Conservation (phyloP, 2,113 vertebrate species). For the Microcebus ravelobensis region DNA sequence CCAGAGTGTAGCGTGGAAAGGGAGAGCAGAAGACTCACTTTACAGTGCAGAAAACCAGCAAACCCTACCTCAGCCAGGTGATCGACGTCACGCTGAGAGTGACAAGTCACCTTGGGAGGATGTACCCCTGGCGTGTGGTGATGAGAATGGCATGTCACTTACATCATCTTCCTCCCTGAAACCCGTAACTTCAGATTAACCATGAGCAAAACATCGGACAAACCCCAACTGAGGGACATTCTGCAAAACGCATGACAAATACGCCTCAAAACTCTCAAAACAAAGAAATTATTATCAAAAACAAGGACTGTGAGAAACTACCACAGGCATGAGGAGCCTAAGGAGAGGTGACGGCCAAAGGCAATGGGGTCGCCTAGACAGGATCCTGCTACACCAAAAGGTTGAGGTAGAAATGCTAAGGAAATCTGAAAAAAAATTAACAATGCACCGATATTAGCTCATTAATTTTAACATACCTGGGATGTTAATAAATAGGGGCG, state of each 20-base stretch:
- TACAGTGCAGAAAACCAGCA: not conserved
- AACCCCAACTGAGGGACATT: not conserved
- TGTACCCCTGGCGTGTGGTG: fast-evolving
- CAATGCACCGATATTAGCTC: not conserved
- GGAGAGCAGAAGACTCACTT: fast-evolving
- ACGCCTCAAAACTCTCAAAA: not conserved
- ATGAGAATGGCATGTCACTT: not conserved
- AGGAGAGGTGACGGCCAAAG: not conserved
- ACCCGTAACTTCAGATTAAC: too few species aligned
- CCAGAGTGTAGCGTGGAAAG: not conserved
- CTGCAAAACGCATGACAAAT: not conserved
- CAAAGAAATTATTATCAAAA: not conserved
- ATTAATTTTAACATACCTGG: not conserved
- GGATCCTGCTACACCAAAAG: not conserved
- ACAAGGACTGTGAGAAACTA: not conserved
- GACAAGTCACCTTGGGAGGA: not conserved
- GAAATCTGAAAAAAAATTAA: not conserved
- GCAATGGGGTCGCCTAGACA: too few species aligned
- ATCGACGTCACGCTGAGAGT: not conserved
- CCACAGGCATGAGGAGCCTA: not conserved
- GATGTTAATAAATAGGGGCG: not conserved
- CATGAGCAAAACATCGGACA: not conserved
- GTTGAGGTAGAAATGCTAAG: not conserved
- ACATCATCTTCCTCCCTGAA: fast-evolving
- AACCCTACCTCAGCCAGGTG: too few species aligned